Conservation (phyloP, 2,797 vertebrate species). For the Apodemus agrarius region DNA sequence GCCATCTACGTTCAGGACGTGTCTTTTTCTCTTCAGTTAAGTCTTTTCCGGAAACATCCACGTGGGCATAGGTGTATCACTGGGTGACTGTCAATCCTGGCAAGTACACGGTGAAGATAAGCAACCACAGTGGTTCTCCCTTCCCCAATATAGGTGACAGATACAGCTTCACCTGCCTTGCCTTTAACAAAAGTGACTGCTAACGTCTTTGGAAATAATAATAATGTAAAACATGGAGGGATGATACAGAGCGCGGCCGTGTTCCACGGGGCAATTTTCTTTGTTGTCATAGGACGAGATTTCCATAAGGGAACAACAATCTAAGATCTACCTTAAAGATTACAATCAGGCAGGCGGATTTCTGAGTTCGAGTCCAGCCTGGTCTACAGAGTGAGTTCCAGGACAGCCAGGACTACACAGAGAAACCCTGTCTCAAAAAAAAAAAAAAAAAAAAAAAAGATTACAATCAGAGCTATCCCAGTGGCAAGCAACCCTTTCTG, state of each 20-base stretch:
- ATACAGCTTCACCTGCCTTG: not conserved
- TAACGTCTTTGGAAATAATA: not conserved
- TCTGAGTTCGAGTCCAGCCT: too few species aligned
- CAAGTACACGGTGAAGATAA: not conserved
- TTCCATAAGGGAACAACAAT: not conserved
- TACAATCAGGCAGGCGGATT: too few species aligned
- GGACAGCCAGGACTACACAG: too few species aligned
- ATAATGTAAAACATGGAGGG: not conserved
- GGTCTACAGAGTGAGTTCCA: too few species aligned
- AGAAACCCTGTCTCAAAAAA: too few species aligned
- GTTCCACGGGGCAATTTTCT: not conserved
- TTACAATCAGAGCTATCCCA: not conserved
- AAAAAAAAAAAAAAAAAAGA: too few species aligned
- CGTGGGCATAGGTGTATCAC: not conserved
- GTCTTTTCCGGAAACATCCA: not conserved
- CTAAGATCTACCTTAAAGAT: not conserved
- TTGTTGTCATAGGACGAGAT: not conserved
- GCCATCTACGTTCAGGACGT: not conserved
- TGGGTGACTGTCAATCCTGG: not conserved
- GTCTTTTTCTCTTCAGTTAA: not conserved
- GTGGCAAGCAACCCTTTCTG: rapidly evolving
- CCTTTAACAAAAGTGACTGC: not conserved
- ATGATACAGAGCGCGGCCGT: not conserved
- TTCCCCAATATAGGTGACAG: not conserved
- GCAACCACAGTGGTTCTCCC: not conserved